Evolutionary conservation across 2,888 invertebrate species (phyloP).

Genomic region (Platycheirus albimanus): DNA sequence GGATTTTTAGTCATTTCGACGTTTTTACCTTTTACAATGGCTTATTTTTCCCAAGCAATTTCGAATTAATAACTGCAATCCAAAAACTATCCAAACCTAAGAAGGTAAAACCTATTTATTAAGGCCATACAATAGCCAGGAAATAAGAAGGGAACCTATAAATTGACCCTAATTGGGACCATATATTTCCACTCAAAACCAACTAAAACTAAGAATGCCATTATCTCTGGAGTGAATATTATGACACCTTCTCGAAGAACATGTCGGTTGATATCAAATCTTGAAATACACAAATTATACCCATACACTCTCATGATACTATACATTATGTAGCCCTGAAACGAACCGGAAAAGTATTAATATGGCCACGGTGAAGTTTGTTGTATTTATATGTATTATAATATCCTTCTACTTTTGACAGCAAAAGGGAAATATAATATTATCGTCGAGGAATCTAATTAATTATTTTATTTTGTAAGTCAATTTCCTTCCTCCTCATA

Average conservation of each 20-base stretch:
- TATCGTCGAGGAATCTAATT: constrained; percentile 46
- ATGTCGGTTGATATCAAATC: constrained; percentile 24
- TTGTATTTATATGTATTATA: not conserved
- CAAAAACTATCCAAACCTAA: too few relatives aligned
- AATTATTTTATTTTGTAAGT: constrained; percentile 68
- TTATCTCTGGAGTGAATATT: constrained; percentile 20
- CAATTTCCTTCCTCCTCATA: constrained; percentile 54
- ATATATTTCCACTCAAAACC: constrained; percentile 22
- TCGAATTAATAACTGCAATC: too few relatives aligned
- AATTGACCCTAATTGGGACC: constrained; percentile 8
- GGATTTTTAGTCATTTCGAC: too few relatives aligned
- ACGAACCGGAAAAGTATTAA: constrained; percentile 32
- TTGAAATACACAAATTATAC: not conserved
- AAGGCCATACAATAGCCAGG: too few relatives aligned
- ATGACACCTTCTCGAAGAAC: constrained; percentile 21
- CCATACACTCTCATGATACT: not conserved
- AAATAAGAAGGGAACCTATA: too few relatives aligned
- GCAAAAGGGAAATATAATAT: not conserved
- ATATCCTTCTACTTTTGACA: constrained; percentile 8
- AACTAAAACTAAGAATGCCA: not conserved
- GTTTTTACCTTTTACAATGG: too few relatives aligned
- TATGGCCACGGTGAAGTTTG: constrained; percentile 12
- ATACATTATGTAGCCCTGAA: constrained; percentile 7
- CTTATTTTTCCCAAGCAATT: too few relatives aligned
- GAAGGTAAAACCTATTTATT: too few relatives aligned